These are phyloP conservation scores for Labeo calbasu DNA, from an alignment of 2,797 vertebrate species.

Conservation along the genomic window DNA sequence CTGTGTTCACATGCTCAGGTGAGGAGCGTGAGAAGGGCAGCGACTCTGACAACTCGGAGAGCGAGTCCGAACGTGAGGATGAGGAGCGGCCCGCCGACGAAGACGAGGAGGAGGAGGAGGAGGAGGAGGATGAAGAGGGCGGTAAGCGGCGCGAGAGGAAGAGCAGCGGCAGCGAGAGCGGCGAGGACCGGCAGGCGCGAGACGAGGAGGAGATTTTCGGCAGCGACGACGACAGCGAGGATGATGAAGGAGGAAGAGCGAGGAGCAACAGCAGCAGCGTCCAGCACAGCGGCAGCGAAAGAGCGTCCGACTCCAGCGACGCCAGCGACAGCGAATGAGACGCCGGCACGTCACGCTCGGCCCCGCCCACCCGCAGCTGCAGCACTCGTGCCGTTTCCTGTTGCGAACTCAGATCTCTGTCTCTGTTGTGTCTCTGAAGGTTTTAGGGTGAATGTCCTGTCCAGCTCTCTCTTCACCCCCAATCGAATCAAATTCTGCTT, in stretches of 20 bases:
- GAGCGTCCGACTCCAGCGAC: conserved; percentile 85
- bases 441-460: background rate
- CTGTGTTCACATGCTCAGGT: conserved; percentile 36
- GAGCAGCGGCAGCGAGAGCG: conserved; percentile 79
- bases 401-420: too few species aligned
- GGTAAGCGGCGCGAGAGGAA: conserved; percentile 57
- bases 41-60: conserved; percentile 85
- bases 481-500: background rate
- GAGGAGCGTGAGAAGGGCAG: conserved; percentile 76
- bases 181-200: conserved; percentile 79
- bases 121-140: conserved; percentile 64
- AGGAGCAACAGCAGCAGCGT: conserved; percentile 78
- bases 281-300: conserved; percentile 82
- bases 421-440: too few species aligned
- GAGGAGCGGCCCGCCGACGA: conserved; percentile 76
- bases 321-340: conserved; percentile 86
- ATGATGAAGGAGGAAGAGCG: conserved; percentile 62
- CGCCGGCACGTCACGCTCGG: too few species aligned
- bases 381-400: background rate
- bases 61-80: conserved; percentile 78
- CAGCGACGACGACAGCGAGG: conserved; percentile 85
- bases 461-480: background rate
- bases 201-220: conserved; percentile 93
- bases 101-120: conserved; percentile 63
- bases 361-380: too few species aligned